Conservation (phyloP, 2,797 vertebrate genomes). For the Nannoperca australis region DNA sequence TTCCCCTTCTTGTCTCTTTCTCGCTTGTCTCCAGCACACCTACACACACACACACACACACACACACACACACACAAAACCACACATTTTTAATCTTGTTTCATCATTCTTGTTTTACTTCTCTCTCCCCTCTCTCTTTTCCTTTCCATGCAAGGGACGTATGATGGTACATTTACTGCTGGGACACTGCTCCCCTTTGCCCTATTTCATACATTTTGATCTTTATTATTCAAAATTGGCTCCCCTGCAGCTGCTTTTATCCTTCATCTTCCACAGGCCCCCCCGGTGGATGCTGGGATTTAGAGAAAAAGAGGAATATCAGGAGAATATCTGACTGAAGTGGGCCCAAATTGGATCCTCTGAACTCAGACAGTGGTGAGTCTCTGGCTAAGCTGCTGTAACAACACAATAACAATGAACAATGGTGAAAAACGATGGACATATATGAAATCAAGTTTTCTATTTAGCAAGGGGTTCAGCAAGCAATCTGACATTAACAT, state of each 20-base stretch:
- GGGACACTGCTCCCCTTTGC: conserved; percentile 36
- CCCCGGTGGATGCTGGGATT: conserved; percentile 37
- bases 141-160: conserved; percentile 24
- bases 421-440: conserved; percentile 12
- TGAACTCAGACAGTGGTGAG: conserved; percentile 39
- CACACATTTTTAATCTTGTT: conserved; percentile 42
- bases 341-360: conserved; percentile 38
- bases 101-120: conserved; percentile 51
- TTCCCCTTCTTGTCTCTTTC: conserved; percentile 25
- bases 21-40: conserved; percentile 29
- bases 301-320: conserved; percentile 9
- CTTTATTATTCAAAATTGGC: conserved; percentile 60
- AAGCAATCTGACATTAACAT: background rate
- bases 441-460: conserved; percentile 5
- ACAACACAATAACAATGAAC: conserved; percentile 31
- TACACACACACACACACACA: background rate
- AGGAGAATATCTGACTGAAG: conserved; percentile 35
- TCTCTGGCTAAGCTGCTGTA: conserved; percentile 25
- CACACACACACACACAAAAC: conserved; percentile 16
- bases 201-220: conserved; percentile 64
- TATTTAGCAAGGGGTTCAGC: background rate
- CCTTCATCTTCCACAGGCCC: conserved; percentile 41
- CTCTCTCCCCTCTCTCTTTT: conserved; percentile 6
- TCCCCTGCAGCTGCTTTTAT: conserved; percentile 42
- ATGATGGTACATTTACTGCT: conserved; percentile 48